Evolutionary conservation across 2,113 vertebrate species (phyloP).

Genomic region (Melospiza melodia): DNA sequence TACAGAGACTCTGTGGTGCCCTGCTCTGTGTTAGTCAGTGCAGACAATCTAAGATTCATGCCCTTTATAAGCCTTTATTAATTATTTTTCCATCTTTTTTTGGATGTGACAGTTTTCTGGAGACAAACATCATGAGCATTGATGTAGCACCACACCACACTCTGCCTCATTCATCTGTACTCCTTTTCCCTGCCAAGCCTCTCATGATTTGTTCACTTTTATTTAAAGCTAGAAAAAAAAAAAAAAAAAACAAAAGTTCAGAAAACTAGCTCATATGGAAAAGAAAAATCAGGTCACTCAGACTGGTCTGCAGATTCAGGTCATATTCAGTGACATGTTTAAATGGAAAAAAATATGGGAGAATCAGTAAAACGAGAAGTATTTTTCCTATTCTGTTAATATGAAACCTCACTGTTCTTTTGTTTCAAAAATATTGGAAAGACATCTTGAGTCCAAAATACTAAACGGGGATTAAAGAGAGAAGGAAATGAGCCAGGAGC

Average conservation of each 20-base stretch:
- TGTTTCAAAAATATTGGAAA: background rate
- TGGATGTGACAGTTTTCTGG: background rate
- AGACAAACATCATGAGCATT: background rate
- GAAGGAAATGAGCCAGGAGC: background rate
- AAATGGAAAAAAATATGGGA: conserved; percentile 25
- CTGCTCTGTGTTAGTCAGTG: background rate
- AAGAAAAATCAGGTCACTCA: conserved; percentile 22
- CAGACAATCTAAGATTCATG: background rate
- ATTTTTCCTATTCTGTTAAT: conserved; percentile 7
- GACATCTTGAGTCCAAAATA: background rate
- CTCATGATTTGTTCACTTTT: background rate
- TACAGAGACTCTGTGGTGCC: background rate
- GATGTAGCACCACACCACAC: background rate
- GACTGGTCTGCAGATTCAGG: conserved; percentile 6
- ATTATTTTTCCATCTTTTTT: background rate
- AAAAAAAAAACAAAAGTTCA: background rate
- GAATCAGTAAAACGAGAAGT: background rate
- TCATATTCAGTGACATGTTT: background rate
- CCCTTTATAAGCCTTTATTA: background rate
- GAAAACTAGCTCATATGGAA: background rate
- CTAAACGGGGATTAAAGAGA: background rate
- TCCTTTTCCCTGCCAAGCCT: background rate
- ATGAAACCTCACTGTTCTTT: background rate
- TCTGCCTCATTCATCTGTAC: background rate
- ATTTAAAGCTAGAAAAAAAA: background rate